These are phyloP conservation scores for Otolemur garnettii DNA, from an alignment of 2,113 vertebrate genomes.

Conservation along the genomic window DNA sequence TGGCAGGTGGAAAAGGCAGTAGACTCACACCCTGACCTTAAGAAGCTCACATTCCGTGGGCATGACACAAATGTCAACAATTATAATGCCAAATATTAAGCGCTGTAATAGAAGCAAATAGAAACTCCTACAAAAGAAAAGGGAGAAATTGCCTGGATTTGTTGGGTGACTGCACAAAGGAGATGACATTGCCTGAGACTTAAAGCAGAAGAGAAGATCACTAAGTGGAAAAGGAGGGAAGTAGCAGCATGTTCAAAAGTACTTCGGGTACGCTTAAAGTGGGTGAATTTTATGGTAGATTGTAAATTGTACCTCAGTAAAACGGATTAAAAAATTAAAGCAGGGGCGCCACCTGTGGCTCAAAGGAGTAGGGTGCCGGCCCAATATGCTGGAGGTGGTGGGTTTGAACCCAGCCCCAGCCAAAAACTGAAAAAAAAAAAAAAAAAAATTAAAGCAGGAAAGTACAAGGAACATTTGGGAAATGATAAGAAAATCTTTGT, in stretches of 20 bases:
- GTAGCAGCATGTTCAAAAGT: background rate
- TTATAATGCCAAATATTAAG: conserved; percentile 23
- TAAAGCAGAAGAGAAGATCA: background rate
- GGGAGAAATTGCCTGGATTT: background rate
- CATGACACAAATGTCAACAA: background rate
- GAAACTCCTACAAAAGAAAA: background rate
- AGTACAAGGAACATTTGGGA: background rate
- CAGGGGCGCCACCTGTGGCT: background rate
- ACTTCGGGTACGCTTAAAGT: background rate
- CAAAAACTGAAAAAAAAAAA: too few relatives aligned
- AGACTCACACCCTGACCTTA: background rate
- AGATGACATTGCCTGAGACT: background rate
- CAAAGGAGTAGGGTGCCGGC: too few relatives aligned
- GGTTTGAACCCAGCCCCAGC: too few relatives aligned
- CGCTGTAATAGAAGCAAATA: background rate
- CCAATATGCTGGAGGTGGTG: too few relatives aligned
- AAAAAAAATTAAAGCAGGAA: background rate
- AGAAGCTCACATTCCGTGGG: background rate
- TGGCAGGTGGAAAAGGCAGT: background rate
- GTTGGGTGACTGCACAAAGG: background rate
- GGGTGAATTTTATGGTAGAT: background rate
- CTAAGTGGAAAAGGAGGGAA: background rate
- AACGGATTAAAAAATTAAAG: background rate
- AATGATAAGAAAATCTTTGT: background rate
- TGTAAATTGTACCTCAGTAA: background rate